Percentiles rank a stretch among this genome's conserved stretches.
Evolutionary conservation across 1,140 invertebrate genomes (phyloP).

Genomic region (Lepidotrigona ventralis): DNA sequence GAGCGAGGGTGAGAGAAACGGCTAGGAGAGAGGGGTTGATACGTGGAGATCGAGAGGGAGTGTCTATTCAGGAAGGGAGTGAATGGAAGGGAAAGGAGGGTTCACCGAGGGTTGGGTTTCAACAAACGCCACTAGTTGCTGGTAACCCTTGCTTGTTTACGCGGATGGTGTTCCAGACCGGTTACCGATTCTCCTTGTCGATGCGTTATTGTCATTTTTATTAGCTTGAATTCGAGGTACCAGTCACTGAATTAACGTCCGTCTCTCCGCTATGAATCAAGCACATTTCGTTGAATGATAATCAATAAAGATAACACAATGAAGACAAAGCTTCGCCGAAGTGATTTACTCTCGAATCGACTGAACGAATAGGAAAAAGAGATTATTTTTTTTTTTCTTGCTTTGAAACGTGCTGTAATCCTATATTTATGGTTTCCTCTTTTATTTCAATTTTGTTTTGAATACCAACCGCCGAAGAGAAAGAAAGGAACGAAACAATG

Average conservation of each 20-base stretch:
- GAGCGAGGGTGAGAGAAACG: constrained; percentile 45
- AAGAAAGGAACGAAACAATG: constrained; percentile 7
- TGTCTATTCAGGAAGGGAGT: constrained; percentile 51
- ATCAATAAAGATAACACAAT: neutral
- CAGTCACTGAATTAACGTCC: neutral
- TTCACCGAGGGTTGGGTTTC: constrained; percentile 33
- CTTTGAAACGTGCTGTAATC: neutral
- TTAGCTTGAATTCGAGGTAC: too few relatives aligned
- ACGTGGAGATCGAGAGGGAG: constrained; percentile 43
- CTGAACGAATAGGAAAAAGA: too few relatives aligned
- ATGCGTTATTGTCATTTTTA: neutral
- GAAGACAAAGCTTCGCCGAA: neutral
- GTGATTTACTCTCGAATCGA: neutral
- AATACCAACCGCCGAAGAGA: neutral
- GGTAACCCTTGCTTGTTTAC: constrained; percentile 58
- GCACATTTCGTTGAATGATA: neutral
- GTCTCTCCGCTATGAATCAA: neutral
- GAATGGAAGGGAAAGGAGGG: constrained; percentile 33
- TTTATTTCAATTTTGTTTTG: neutral
- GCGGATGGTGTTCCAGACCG: constrained; percentile 27
- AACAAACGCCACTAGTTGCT: constrained; percentile 71
- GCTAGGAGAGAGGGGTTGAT: constrained; percentile 41
- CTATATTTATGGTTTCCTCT: neutral
- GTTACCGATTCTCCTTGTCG: constrained; percentile 1
- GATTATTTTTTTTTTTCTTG: too few relatives aligned